Base-by-base conservation (phyloP, 2,113 vertebrate species). In the Passerina amoena region DNA sequence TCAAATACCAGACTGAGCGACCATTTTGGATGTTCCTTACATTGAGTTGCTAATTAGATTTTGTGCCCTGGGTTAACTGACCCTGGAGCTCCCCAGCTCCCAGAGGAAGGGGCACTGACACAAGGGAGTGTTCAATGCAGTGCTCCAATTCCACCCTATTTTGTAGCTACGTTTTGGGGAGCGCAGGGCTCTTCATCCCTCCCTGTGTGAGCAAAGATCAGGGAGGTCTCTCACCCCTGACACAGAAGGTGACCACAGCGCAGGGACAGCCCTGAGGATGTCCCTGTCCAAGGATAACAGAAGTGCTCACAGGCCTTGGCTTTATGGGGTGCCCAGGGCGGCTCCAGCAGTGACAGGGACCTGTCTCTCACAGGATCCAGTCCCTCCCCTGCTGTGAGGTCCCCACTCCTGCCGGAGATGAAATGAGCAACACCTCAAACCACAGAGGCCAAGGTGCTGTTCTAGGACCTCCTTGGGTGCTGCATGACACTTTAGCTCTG, bases 111-210 rank as follows among this genome's bases (percentile, higher is more conserved):
- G 51, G 5, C 42, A 11, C 14, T 2, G 1, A 20, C 33, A 37
- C 15, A 40, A 54, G 33, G 13, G 51, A 9, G 4, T 51, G 16
- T n/a, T 48, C 38, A 69, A 73, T 14, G 14, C 14, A 30, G 5
- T 9, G 33, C 4, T 78, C 45, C 37, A 12, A 1, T 61, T 50
- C 47, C 18, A 11, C 9, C 18, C 47, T 24, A 10, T 20, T 80
- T 60, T 50, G 17, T 23, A 48, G 14, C 12, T 15, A 13, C 0
- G 0, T 63, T 17, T n/a, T 60, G 24, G 13, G 53, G 11, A 57
- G 22, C 23, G 47, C 23, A 63, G 31, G 45, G 12, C 8, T 63
- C 35, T 17, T 66, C 24, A 7, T 48, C 30, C 38, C 37, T n/a
- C 5, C 42, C 21, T 38, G 12, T 70, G 57, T 38, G 56, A 60